A percentile compares a stretch with the other conserved stretches of the same genome.
These are phyloP conservation scores for Heterohyrax brucei DNA, from an alignment of 2,797 vertebrate species.

Conservation along the genomic window DNA sequence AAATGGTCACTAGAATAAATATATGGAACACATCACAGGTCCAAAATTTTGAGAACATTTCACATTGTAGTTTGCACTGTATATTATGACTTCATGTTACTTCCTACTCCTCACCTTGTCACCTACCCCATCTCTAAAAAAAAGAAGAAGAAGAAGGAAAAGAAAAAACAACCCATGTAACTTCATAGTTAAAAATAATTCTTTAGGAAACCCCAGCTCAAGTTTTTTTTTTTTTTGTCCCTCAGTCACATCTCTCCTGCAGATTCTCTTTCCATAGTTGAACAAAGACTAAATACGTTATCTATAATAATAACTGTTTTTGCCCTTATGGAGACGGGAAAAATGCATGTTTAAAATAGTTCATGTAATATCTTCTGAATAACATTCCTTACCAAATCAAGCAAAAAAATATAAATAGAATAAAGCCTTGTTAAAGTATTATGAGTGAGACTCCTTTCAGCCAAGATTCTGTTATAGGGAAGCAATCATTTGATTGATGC, in stretches of 20 bases:
- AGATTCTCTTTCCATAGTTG: conserved; percentile 25
- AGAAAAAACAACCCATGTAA: neutral
- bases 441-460: conserved; percentile 37
- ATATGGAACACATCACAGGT: conserved; percentile 17
- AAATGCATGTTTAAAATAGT: conserved; percentile 36
- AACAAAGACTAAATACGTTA: conserved; percentile 1
- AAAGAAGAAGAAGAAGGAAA: neutral
- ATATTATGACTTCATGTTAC: neutral
- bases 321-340: neutral
- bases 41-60: conserved; percentile 52
- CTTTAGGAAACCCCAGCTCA: neutral
- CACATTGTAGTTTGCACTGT: neutral
- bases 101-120: neutral
- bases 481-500: conserved; percentile 50
- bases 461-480: neutral
- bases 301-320: neutral
- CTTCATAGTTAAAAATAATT: neutral
- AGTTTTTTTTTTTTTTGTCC: neutral
- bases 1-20: neutral
- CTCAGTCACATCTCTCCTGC: neutral
- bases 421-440: conserved; percentile 39
- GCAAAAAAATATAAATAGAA: conserved; percentile 43
- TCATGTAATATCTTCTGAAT: conserved; percentile 25
- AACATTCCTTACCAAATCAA: conserved; percentile 63
- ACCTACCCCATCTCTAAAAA: neutral